These are phyloP conservation scores for Silurus asotus DNA, from an alignment of 2,113 vertebrate genomes.

Conservation along the genomic window DNA sequence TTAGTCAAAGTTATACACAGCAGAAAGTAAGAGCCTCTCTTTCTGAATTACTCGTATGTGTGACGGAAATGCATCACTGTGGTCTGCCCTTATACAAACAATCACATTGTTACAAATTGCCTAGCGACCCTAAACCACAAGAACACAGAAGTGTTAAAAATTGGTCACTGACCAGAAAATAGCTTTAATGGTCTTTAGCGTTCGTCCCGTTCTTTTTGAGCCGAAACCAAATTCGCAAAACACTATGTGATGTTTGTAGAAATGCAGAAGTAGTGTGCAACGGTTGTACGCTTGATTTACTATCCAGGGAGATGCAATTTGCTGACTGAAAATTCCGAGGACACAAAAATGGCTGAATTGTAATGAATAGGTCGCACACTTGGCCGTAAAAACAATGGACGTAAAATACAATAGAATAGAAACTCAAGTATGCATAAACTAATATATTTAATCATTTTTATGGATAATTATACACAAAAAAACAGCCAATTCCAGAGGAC, in stretches of 20 bases:
- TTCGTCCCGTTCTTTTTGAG: not conserved
- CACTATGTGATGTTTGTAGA: not conserved
- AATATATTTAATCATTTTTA: too few species aligned
- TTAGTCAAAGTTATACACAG: not conserved
- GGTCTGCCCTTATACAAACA: not conserved
- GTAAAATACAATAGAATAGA: too few species aligned
- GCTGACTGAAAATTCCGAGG: not conserved
- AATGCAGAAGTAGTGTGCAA: not conserved
- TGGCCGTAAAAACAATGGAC: not conserved
- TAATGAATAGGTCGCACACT: not conserved
- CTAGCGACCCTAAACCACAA: conserved; percentile 20
- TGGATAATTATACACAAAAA: too few species aligned
- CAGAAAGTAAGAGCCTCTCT: not conserved
- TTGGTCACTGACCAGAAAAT: not conserved
- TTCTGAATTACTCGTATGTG: not conserved
- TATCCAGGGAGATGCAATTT: not conserved
- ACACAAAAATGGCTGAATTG: not conserved
- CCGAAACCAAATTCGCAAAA: not conserved
- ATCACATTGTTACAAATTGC: not conserved
- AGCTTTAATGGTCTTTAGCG: not conserved
- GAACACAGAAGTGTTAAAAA: not conserved
- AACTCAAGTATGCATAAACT: too few species aligned
- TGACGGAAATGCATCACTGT: not conserved
- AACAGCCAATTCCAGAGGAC: not conserved
- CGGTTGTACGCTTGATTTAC: not conserved